Conservation (phyloP, 2,888 invertebrate species). For the Pyrgus malvae region DNA sequence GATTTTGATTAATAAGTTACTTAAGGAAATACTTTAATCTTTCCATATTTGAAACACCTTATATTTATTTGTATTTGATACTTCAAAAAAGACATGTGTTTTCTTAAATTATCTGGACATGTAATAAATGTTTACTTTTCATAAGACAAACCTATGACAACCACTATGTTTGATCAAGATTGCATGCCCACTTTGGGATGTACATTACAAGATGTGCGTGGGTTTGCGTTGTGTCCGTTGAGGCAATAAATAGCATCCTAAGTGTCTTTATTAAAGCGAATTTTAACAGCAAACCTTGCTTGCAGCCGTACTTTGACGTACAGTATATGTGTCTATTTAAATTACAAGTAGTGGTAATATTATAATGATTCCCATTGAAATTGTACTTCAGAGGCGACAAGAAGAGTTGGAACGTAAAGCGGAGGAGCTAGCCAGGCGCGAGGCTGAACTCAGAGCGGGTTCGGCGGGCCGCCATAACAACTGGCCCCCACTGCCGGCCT, state of each 20-base stretch:
- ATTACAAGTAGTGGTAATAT: neutral
- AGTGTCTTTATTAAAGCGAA: constrained; percentile 10
- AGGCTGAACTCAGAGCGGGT: constrained; percentile 89
- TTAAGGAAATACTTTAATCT: too few relatives aligned
- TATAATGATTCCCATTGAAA: constrained; percentile 24
- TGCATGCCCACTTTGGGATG: constrained; percentile 12
- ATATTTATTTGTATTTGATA: too few relatives aligned
- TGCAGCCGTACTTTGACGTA: too few relatives aligned
- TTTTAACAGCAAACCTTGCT: neutral
- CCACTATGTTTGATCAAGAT: constrained; percentile 12
- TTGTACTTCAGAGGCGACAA: constrained; percentile 85
- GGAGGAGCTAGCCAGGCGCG: constrained; percentile 92
- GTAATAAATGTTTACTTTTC: neutral
- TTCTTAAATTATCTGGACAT: neutral
- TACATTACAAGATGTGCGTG: constrained; percentile 36
- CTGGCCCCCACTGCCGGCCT: constrained; percentile 98
- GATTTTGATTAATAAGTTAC: too few relatives aligned
- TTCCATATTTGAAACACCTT: too few relatives aligned
- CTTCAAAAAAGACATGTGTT: neutral
- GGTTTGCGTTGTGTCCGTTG: constrained; percentile 33
- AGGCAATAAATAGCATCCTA: constrained; percentile 27
- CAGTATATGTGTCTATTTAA: too few relatives aligned
- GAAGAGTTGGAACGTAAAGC: constrained; percentile 96
- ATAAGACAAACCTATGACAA: neutral
- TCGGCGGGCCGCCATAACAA: constrained; percentile 91